phyloP scores from a whole-genome alignment of 1,140 invertebrate genomes.

The Apis dorsata region DNA sequence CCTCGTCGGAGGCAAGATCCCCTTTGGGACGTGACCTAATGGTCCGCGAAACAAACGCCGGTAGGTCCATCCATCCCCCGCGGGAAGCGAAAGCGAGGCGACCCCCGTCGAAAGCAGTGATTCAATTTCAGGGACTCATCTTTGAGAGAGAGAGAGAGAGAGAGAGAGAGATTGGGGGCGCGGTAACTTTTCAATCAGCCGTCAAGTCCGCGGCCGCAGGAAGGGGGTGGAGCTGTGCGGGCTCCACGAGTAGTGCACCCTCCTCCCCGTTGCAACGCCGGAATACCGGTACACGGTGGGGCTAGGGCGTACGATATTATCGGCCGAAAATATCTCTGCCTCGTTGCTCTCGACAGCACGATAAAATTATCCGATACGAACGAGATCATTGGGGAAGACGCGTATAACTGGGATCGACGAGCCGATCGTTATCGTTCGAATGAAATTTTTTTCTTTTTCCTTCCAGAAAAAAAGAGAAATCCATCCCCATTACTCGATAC shows the following conservation, averaged over 20 bases:
- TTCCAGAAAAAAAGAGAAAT: background rate
- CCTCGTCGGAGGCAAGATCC: constrained; percentile 34
- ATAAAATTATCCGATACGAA: background rate
- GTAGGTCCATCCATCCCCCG: constrained; percentile 47
- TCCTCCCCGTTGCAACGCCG: constrained; percentile 15
- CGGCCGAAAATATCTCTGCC: background rate
- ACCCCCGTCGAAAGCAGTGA: constrained; percentile 66
- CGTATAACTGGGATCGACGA: background rate
- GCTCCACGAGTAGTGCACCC: constrained; percentile 20
- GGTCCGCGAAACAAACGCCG: constrained; percentile 71
- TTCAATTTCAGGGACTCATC: constrained; percentile 74
- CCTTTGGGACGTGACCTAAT: constrained; percentile 67
- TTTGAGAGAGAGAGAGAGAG: constrained; percentile 67
- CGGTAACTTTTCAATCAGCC: constrained; percentile 77
- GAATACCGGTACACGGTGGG: constrained; percentile 15
- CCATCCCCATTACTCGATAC: background rate
- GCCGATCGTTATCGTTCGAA: background rate
- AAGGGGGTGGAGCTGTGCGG: constrained; percentile 44
- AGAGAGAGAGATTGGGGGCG: constrained; percentile 69
- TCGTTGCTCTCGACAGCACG: background rate
- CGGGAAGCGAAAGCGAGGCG: too few relatives aligned
- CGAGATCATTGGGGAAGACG: background rate
- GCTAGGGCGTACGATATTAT: background rate
- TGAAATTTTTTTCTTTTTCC: background rate
- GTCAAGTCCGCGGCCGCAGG: constrained; percentile 58